phyloP scores from a whole-genome alignment of 1,140 invertebrate genomes.

The Ruditapes philippinarum region DNA sequence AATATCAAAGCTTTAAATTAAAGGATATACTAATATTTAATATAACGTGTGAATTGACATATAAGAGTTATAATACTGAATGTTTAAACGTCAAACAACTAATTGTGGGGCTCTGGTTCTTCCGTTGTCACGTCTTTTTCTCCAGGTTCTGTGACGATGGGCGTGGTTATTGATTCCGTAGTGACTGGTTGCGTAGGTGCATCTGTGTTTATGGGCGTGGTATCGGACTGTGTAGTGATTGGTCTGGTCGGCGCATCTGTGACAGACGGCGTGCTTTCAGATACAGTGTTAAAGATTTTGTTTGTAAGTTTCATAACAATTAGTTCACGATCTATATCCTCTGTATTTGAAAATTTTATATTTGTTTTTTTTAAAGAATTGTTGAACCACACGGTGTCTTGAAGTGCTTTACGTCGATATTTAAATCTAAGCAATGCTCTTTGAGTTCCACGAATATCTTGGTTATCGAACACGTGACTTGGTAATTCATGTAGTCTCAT shows the following conservation, averaged over 20 bases:
- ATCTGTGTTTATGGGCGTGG: neutral
- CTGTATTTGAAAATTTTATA: neutral
- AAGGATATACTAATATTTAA: too few species aligned
- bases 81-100: too few species aligned
- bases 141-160: slow-evolving; percentile 2
- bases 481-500: neutral
- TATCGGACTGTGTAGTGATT: slow-evolving; percentile 8
- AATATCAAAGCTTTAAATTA: too few species aligned
- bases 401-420: neutral
- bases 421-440: neutral
- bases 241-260: neutral
- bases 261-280: neutral
- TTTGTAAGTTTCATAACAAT: neutral
- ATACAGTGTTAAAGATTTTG: too few species aligned
- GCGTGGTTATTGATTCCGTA: slow-evolving; percentile 4
- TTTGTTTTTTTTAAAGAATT: too few species aligned
- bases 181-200: slow-evolving; percentile 1
- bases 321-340: neutral
- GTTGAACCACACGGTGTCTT: neutral
- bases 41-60: too few species aligned
- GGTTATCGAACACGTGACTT: neutral
- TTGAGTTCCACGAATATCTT: neutral
- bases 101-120: neutral
- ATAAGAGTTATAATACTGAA: too few species aligned
- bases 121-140: neutral